Evolutionary conservation across 1,140 invertebrate genomes (phyloP).

Genomic region (Vanessa tameamea): DNA sequence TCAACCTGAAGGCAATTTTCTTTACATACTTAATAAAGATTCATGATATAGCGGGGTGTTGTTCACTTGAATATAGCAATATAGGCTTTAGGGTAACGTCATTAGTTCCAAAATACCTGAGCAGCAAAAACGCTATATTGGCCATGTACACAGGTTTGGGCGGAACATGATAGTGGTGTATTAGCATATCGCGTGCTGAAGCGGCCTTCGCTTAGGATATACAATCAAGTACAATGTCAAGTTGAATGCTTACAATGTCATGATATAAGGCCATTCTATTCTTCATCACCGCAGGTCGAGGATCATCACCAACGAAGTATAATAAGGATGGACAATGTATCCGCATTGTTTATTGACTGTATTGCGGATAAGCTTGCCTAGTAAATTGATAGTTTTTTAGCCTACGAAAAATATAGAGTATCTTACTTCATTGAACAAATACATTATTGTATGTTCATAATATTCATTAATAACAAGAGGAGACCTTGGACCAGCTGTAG

Average conservation of each 20-base stretch:
- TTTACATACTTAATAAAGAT: constrained; percentile 18
- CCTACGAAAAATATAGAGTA: too few species aligned
- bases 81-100: neutral
- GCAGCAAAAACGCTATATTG: neutral
- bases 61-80: neutral
- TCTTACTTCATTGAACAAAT: too few species aligned
- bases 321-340: neutral
- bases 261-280: constrained; percentile 26
- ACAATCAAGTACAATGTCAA: constrained; percentile 52
- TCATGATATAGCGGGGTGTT: neutral
- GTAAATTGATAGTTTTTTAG: too few species aligned
- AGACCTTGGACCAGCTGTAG: too few species aligned
- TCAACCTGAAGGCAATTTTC: constrained; percentile 15
- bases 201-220: constrained; percentile 44
- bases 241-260: constrained; percentile 32
- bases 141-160: neutral
- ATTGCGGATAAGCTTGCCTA: too few species aligned
- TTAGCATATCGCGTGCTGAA: constrained; percentile 57
- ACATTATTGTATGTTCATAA: too few species aligned
- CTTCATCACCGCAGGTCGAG: neutral
- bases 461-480: too few species aligned
- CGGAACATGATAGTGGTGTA: constrained; percentile 36
- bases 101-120: neutral
- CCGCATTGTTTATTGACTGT: neutral
- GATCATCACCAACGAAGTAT: neutral